Conservation (phyloP, 2,113 vertebrate species). For the Brachypodius melanocephalos region DNA sequence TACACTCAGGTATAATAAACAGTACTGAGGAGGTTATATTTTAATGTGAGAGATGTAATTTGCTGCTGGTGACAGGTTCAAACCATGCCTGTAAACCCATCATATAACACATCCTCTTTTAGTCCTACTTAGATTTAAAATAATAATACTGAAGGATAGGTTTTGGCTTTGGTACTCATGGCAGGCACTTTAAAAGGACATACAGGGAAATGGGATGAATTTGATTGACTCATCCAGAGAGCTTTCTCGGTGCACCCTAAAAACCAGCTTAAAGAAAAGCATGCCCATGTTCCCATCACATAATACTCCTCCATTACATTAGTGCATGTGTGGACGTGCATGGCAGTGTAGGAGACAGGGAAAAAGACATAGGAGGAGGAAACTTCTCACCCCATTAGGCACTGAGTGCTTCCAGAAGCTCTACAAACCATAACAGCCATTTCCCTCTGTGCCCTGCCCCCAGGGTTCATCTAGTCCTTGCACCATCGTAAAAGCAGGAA, state of each 20-base stretch:
- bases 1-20: conserved; percentile 67
- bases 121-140: conserved; percentile 42
- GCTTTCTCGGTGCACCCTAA: not conserved
- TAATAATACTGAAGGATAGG: conserved; percentile 3
- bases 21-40: conserved; percentile 37
- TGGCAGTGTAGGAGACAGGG: not conserved
- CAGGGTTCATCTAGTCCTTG: conserved; percentile 13
- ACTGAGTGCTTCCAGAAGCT: conserved; percentile 66
- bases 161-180: not conserved
- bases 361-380: conserved; percentile 31
- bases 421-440: conserved; percentile 32
- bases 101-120: conserved; percentile 52
- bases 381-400: conserved; percentile 59
- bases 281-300: not conserved
- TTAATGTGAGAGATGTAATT: conserved; percentile 54
- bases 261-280: not conserved
- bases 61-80: conserved; percentile 58
- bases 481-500: not conserved
- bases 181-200: conserved; percentile 16
- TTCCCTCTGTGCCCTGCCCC: conserved; percentile 22
- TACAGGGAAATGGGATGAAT: not conserved
- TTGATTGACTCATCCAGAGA: not conserved
- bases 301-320: not conserved
- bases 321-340: not conserved
- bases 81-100: conserved; percentile 38